Percentiles rank a stretch among this genome's conserved stretches.
phyloP scores from a whole-genome alignment of 2,888 invertebrate species.

The Phyllotreta striolata region DNA sequence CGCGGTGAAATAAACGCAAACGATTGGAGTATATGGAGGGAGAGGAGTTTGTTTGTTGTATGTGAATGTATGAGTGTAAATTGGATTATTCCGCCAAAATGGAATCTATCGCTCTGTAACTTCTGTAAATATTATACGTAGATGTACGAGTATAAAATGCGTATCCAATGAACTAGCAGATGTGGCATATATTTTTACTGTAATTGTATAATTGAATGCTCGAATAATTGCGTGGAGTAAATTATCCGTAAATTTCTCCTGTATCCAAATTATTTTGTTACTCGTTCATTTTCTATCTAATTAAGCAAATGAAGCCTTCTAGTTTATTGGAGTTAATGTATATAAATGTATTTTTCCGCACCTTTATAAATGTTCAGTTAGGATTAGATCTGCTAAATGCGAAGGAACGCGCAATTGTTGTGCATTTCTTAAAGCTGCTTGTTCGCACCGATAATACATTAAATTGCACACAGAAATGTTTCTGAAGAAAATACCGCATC shows the following conservation, averaged over 20 bases:
- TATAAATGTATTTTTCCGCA: conserved; percentile 25
- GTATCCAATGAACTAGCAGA: conserved; percentile 2
- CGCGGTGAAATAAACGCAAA: conserved; percentile 59
- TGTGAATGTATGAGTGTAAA: conserved; percentile 48
- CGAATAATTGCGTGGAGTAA: neutral
- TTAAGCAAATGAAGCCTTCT: neutral
- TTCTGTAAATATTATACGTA: conserved; percentile 46
- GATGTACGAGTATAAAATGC: conserved; percentile 33
- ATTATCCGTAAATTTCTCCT: too few species aligned
- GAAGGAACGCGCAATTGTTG: conserved; percentile 18
- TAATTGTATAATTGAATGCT: neutral
- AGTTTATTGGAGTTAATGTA: conserved; percentile 20
- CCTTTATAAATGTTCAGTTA: neutral
- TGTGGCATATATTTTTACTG: neutral
- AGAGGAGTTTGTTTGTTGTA: too few species aligned
- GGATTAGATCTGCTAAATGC: neutral
- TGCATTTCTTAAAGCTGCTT: conserved; percentile 15
- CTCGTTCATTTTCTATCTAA: too few species aligned
- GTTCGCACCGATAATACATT: neutral
- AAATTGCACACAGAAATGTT: conserved; percentile 1
- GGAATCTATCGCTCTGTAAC: conserved; percentile 43
- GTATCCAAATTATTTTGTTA: too few species aligned
- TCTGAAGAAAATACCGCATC: neutral
- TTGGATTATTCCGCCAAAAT: conserved; percentile 44
- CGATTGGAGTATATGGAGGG: too few species aligned